Conservation (phyloP, 2,797 vertebrate species). For the Euthynnus affinis region DNA sequence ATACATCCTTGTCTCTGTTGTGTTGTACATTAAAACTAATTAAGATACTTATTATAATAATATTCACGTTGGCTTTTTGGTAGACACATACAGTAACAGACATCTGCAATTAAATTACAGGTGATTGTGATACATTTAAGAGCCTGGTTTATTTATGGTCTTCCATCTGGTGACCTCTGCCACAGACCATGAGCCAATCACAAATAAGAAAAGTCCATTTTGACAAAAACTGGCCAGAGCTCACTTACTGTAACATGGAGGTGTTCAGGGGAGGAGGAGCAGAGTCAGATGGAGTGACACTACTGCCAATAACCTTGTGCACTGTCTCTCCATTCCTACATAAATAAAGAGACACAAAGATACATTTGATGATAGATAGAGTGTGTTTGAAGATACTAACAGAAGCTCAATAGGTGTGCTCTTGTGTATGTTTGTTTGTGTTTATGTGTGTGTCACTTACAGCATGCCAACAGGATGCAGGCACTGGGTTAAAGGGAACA, state of each 20-base stretch:
- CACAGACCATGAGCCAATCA: not conserved
- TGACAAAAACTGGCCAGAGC: too few relatives aligned
- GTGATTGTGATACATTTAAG: not conserved
- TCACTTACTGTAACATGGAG: not conserved
- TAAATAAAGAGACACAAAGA: not conserved
- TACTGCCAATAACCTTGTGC: too few relatives aligned
- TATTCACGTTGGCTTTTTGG: too few relatives aligned
- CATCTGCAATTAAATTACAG: not conserved
- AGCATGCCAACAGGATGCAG: not conserved
- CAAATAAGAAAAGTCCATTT: not conserved
- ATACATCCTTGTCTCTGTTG: too few relatives aligned
- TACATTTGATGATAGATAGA: not conserved
- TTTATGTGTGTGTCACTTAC: slow-evolving; percentile 1
- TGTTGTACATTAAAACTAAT: too few relatives aligned
- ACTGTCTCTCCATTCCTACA: not conserved
- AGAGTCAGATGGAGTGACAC: not conserved
- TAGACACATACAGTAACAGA: not conserved
- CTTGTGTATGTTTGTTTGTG: not conserved
- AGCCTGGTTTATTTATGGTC: not conserved
- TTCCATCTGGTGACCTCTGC: not conserved
- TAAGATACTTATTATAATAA: too few relatives aligned
- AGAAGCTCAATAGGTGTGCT: not conserved
- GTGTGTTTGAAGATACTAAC: not conserved
- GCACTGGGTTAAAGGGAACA: accelerated
- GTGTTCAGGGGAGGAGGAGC: not conserved